phyloP scores from a whole-genome alignment of 92 coral and sea anemone species.

The Zoanthus solanderi region DNA sequence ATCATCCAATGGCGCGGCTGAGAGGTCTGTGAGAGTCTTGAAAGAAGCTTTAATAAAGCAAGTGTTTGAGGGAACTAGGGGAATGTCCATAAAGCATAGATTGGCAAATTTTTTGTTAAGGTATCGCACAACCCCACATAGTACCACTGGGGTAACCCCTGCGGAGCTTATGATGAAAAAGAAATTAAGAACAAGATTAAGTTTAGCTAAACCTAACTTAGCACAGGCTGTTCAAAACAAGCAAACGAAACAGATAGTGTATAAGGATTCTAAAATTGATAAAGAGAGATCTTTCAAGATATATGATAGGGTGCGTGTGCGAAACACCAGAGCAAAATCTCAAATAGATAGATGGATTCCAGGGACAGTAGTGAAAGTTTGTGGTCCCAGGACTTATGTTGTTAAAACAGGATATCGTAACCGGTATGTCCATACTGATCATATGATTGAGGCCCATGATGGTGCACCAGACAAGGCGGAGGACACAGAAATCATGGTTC shows the following conservation, averaged over 20 bases:
- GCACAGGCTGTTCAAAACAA: neutral
- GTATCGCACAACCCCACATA: conserved; percentile 22
- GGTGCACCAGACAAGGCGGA: too few relatives aligned
- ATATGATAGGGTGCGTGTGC: conserved; percentile 22
- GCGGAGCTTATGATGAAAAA: conserved; percentile 10
- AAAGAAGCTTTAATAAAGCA: conserved; percentile 15
- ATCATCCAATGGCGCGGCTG: too few relatives aligned
- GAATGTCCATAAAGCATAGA: too few relatives aligned
- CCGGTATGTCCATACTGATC: too few relatives aligned
- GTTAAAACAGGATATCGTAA: too few relatives aligned
- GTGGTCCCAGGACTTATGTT: too few relatives aligned
- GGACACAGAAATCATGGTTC: too few relatives aligned
- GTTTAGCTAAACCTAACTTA: neutral
- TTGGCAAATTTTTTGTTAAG: neutral
- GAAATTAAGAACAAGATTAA: neutral
- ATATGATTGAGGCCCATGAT: too few relatives aligned
- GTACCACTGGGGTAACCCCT: neutral
- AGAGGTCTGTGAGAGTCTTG: conserved; percentile 28
- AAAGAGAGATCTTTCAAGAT: conserved; percentile 1
- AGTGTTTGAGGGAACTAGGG: conserved; percentile 37
- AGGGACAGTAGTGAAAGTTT: too few relatives aligned
- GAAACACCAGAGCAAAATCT: conserved; percentile 43
- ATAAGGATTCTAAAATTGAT: neutral
- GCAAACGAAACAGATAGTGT: neutral
- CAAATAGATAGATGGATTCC: neutral